Conservation (phyloP, 2,797 vertebrate genomes). For the Phaenicophaeus curvirostris region DNA sequence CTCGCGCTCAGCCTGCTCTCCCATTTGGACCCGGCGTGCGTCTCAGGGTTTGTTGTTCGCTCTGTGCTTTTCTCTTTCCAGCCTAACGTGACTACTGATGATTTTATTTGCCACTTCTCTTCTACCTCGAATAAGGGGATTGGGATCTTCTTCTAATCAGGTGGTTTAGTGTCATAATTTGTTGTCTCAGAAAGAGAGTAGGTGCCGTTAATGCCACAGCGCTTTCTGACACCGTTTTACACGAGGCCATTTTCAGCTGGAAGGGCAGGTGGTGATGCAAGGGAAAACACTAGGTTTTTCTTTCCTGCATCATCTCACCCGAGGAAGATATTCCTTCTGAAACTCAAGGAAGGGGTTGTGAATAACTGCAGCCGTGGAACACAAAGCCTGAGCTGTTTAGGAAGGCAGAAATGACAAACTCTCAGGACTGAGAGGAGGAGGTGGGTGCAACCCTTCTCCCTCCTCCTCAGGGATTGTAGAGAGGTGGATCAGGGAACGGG, state of each 20-base stretch:
- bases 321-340: neutral
- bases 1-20: neutral
- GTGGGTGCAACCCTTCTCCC: neutral
- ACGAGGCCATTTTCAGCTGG: neutral
- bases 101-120: neutral
- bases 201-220: neutral
- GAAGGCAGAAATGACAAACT: neutral
- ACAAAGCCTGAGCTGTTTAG: neutral
- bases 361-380: neutral
- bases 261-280: neutral
- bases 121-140: neutral
- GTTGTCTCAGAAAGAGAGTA: neutral
- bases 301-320: neutral
- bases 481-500: neutral
- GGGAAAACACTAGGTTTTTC: neutral
- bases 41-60: neutral
- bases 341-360: neutral
- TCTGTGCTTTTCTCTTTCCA: neutral
- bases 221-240: neutral
- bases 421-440: neutral
- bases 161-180: no score
- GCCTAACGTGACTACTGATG: neutral
- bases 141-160: neutral
- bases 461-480: neutral
- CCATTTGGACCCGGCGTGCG: accelerated